Percentiles rank a stretch among this genome's conserved stretches.
phyloP scores from a whole-genome alignment of 2,888 invertebrate genomes.

The Synergus japonicus region DNA sequence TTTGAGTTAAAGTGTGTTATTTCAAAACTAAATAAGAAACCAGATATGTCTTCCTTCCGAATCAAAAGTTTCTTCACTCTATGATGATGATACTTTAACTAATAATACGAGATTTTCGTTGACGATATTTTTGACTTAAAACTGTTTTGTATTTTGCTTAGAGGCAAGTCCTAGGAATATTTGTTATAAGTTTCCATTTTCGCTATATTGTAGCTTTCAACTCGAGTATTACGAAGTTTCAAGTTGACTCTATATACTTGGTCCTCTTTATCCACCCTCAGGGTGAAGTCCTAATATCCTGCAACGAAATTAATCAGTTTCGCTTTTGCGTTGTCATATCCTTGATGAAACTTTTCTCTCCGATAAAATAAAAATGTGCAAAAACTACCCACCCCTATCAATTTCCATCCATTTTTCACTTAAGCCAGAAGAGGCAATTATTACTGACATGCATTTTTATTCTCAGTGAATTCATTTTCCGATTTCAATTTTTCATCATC shows the following conservation, averaged over 20 bases:
- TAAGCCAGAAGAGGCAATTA: neutral
- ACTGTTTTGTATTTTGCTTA: too few relatives aligned
- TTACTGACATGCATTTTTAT: constrained; percentile 5
- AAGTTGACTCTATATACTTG: constrained; percentile 8
- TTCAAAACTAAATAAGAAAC: too few relatives aligned
- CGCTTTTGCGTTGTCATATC: neutral
- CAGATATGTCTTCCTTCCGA: too few relatives aligned
- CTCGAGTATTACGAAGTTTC: constrained; percentile 5
- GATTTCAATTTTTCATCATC: neutral
- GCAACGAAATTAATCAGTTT: too few relatives aligned
- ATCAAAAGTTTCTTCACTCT: too few relatives aligned
- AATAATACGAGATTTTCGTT: too few relatives aligned
- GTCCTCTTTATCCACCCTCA: constrained; percentile 9
- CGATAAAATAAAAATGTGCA: constrained; percentile 6
- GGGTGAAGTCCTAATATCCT: neutral
- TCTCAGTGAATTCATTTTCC: neutral
- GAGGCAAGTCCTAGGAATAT: neutral
- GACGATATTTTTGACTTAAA: too few relatives aligned
- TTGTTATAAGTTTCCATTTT: constrained; percentile 16
- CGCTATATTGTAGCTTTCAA: neutral
- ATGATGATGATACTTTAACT: too few relatives aligned
- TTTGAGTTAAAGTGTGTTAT: too few relatives aligned
- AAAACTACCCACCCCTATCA: constrained; percentile 25
- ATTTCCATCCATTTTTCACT: constrained; percentile 5
- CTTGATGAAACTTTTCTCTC: constrained; percentile 27